Conservation (phyloP, 2,797 vertebrate genomes). For the Tympanoctomys barrerae region DNA sequence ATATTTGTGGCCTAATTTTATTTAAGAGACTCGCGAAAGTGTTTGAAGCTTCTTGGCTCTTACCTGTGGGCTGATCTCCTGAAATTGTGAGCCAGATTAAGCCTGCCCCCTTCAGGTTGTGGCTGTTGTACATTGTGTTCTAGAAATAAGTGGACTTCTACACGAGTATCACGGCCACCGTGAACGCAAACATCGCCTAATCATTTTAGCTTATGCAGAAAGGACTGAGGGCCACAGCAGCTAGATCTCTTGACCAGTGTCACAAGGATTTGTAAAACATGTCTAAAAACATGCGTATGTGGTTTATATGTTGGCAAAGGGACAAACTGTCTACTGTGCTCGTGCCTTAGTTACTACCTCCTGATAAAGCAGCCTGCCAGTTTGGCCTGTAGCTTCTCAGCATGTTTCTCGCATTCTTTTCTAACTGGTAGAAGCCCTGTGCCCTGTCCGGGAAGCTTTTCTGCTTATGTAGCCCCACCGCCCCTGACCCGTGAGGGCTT, state of each 20-base stretch:
- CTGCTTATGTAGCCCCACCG: not conserved
- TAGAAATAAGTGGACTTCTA: not conserved
- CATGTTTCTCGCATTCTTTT: not conserved
- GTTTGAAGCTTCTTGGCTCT: constrained; percentile 65
- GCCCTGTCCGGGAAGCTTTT: constrained; percentile 27
- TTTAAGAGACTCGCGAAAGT: constrained; percentile 52
- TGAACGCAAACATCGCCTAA: not conserved
- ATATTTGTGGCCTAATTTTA: constrained; percentile 20
- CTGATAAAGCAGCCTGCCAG: not conserved
- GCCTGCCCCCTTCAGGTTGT: not conserved
- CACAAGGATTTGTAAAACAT: not conserved
- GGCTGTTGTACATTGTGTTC: not conserved
- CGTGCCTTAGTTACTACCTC: constrained; percentile 63
- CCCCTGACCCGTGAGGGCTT: constrained; percentile 54
- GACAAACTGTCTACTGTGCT: not conserved
- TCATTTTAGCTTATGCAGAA: not conserved
- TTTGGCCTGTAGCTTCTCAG: constrained; percentile 8
- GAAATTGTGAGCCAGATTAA: not conserved
- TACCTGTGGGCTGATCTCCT: not conserved
- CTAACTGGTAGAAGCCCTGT: not conserved
- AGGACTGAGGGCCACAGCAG: not conserved
- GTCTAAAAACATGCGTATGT: not conserved
- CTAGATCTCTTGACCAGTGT: not conserved
- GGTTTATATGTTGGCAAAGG: not conserved
- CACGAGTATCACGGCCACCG: not conserved